Percentiles rank a stretch among this genome's conserved stretches.
These are phyloP conservation scores for Zonotrichia leucophrys DNA, from an alignment of 2,113 vertebrate species.

Conservation along the genomic window DNA sequence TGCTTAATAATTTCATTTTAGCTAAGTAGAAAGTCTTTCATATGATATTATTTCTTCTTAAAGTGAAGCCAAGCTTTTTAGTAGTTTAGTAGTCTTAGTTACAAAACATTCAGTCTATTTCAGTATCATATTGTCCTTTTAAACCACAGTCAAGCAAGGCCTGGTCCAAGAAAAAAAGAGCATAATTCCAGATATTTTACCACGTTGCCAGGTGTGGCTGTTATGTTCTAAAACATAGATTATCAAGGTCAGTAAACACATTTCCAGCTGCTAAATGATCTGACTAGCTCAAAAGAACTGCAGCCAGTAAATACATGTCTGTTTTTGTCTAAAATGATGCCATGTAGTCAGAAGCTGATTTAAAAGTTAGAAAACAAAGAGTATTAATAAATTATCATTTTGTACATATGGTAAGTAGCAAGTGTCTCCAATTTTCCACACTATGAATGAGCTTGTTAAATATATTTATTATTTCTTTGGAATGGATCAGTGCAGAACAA, in stretches of 20 bases:
- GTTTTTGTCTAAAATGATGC: background rate
- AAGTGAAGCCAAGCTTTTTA: background rate
- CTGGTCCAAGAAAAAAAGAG: background rate
- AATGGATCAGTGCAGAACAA: background rate
- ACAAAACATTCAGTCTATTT: background rate
- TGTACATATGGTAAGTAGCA: constrained; percentile 19
- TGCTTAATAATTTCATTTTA: background rate
- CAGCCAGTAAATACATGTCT: background rate
- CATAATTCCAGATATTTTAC: background rate
- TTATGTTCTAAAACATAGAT: background rate
- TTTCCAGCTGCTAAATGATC: constrained; percentile 14
- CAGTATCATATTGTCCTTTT: background rate
- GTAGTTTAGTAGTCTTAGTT: background rate
- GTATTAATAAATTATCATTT: constrained; percentile 44
- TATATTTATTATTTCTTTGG: constrained; percentile 21
- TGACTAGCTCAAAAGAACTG: background rate
- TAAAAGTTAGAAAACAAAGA: background rate
- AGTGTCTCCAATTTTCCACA: background rate
- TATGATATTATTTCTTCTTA: background rate
- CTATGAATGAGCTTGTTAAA: background rate
- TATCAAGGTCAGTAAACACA: background rate
- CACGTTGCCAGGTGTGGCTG: background rate
- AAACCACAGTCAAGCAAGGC: background rate
- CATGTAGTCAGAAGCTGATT: background rate
- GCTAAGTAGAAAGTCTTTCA: background rate